Evolutionary conservation across 2,113 vertebrate species (phyloP), one percentile per base, ranked within the genome.

Genomic region (Brachyhypopomus occidentalis): DNA sequence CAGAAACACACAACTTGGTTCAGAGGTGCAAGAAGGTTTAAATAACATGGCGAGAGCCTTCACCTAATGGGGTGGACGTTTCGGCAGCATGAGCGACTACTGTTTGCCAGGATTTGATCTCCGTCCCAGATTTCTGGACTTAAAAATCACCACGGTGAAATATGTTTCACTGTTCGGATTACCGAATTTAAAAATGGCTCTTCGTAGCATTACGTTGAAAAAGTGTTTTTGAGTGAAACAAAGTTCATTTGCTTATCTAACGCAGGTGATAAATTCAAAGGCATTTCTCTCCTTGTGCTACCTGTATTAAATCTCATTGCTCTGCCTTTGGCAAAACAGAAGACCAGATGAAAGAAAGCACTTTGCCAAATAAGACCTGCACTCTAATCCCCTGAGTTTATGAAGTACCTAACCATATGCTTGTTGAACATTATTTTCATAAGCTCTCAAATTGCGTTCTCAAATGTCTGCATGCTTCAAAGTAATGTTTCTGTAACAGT

Each of bases 361-460:
- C 23, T 62, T 34, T 76, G 59, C 59, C 59, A 77, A 77, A 41
- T 25, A 62, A 41, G 41, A 36, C 62, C 14, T 76, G 55, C 60
- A 38, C 62, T 23, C 36, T 64, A 23, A 41, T 48, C 59, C 58
- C 60, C 62, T 58, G 58, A 63, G 75, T 63, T 63, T 77, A 45
- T 77, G 22, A 77, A 63, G 59, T 77, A 48, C 75, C 75, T 77
- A 77, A 77, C 59, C 75, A 77, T 77, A 77, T 77, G 75, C 62
- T 59, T 45, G 36, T 64, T 63, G n/a, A 59, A 64, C 75, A 77
- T 63, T 63, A 52, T 52, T 52, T 52, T 14, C 45, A 52, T 52
- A 52, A 52, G 45, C 12, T 77, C 58, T 63, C 62, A 77, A 77
- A 77, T 77, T 63, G 60, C 9, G 27, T 27, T 63, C 60, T 27